Evolutionary conservation across 2,113 vertebrate genomes (phyloP).

Genomic region (Pelecanoides urinatrix): DNA sequence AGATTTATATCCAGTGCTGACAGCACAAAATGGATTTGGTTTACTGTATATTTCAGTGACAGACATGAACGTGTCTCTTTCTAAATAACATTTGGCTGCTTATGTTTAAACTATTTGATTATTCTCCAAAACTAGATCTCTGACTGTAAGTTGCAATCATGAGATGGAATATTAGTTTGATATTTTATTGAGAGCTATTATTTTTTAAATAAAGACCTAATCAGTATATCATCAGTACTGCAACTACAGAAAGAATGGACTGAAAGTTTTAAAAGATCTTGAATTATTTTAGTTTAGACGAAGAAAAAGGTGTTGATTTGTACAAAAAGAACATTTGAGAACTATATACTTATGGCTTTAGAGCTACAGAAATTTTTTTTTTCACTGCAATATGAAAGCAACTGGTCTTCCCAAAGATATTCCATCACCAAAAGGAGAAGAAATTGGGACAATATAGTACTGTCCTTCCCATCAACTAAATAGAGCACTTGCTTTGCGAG

Average conservation of each 20-base stretch:
- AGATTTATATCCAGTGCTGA: neutral
- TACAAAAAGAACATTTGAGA: neutral
- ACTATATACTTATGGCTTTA: neutral
- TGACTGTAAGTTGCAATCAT: neutral
- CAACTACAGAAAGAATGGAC: neutral
- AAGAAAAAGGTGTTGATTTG: neutral
- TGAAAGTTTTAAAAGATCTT: neutral
- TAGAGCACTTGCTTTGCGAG: neutral
- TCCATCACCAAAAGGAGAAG: neutral
- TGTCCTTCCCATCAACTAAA: neutral
- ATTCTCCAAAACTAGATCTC: neutral
- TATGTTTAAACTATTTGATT: neutral
- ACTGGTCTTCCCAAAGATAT: neutral
- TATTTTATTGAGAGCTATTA: neutral
- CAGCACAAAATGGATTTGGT: neutral
- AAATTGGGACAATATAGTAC: neutral
- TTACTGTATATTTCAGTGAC: neutral
- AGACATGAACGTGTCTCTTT: neutral
- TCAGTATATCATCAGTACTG: neutral
- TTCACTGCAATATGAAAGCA: neutral
- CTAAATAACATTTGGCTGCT: neutral
- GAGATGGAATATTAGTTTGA: neutral
- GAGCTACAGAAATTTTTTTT: neutral
- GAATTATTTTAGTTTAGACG: neutral
- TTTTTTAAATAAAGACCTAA: neutral